phyloP scores from a whole-genome alignment of 92 coral and sea anemone species.

The Porites evermanni region DNA sequence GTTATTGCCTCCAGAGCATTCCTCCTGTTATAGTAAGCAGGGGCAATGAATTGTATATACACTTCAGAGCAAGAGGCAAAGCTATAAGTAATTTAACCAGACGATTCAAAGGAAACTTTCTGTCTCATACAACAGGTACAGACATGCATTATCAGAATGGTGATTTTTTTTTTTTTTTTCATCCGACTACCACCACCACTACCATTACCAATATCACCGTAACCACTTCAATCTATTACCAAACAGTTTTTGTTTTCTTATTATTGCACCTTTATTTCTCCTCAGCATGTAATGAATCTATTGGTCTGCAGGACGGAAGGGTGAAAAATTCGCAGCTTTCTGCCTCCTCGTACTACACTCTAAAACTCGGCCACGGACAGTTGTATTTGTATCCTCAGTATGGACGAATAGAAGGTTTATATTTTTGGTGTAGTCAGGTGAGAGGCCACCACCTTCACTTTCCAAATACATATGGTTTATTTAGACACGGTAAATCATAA shows the following conservation, averaged over 20 bases:
- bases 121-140: constrained; percentile 76
- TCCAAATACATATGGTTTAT: not conserved
- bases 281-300: constrained; percentile 75
- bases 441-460: not conserved
- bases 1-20: constrained; percentile 65
- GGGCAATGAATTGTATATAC: constrained; percentile 73
- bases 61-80: constrained; percentile 55
- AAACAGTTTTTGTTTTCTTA: no score
- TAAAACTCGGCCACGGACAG: constrained; percentile 32
- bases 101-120: constrained; percentile 66
- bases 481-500: no score
- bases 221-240: no score
- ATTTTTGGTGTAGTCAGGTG: constrained; percentile 89
- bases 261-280: not conserved
- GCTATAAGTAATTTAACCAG: constrained; percentile 4
- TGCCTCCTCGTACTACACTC: constrained; percentile 65
- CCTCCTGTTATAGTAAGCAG: constrained; percentile 83
- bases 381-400: constrained; percentile 50
- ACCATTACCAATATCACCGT: no score
- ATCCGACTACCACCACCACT: not conserved
- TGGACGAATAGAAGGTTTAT: constrained; percentile 66
- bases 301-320: constrained; percentile 84
- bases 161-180: not conserved
- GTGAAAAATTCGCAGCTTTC: constrained; percentile 73
- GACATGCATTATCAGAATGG: no score